These are phyloP conservation scores for Dendroctonus ponderosae DNA, from an alignment of 1,140 invertebrate species.

Conservation along the genomic window DNA sequence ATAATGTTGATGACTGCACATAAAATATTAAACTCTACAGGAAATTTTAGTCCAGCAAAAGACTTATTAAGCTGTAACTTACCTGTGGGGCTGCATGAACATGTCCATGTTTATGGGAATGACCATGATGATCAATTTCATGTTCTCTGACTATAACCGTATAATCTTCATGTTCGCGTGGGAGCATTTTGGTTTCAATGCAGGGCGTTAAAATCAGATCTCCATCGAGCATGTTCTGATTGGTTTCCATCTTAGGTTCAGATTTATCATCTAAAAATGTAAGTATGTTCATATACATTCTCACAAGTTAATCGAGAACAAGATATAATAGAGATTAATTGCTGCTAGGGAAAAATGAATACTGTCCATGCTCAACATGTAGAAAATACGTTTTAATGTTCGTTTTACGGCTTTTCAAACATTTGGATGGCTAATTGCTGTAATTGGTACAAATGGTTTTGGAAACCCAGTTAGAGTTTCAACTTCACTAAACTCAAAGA, in stretches of 20 bases:
- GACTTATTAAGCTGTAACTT: background rate
- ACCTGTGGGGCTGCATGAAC: conserved; percentile 71
- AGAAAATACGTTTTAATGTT: too few species aligned
- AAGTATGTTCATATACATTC: background rate
- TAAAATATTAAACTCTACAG: background rate
- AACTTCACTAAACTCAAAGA: too few species aligned
- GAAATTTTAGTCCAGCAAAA: background rate
- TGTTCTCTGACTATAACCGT: conserved; percentile 61
- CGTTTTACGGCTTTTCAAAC: too few species aligned
- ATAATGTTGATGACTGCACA: too few species aligned
- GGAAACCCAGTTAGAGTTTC: too few species aligned
- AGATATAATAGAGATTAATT: too few species aligned
- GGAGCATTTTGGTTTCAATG: conserved; percentile 46
- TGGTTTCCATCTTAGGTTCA: conserved; percentile 38
- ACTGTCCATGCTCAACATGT: too few species aligned
- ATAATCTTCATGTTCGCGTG: conserved; percentile 39
- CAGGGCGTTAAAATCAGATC: conserved; percentile 40
- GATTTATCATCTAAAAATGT: conserved; percentile 7
- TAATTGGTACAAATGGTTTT: too few species aligned
- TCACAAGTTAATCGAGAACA: too few species aligned
- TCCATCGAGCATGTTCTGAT: conserved; percentile 43
- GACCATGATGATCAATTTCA: conserved; percentile 80
- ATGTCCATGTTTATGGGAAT: conserved; percentile 81
- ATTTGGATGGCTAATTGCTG: too few species aligned
- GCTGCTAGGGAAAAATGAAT: too few species aligned